phyloP scores from a whole-genome alignment of 2,797 vertebrate genomes.

The Momotus momota region DNA sequence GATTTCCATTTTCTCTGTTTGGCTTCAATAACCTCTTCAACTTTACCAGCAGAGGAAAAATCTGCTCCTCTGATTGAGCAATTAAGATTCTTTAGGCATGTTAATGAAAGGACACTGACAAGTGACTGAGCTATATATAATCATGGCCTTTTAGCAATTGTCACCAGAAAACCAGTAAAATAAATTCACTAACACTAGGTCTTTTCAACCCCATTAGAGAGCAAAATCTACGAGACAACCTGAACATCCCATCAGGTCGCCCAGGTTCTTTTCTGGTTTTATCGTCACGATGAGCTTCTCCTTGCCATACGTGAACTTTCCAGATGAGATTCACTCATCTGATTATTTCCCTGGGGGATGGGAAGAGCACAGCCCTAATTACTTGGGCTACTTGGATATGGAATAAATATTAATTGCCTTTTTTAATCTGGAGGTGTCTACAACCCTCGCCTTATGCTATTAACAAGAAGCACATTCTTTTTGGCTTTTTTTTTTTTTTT shows the following conservation, averaged over 20 bases:
- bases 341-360: conserved; percentile 63
- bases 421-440: conserved; percentile 53
- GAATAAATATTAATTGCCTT: conserved; percentile 73
- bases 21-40: conserved; percentile 58
- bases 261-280: conserved; percentile 31
- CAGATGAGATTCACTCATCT: conserved; percentile 59
- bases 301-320: conserved; percentile 54
- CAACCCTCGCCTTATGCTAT: not conserved
- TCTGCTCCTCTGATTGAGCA: conserved; percentile 44
- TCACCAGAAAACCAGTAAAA: conserved; percentile 35
- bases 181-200: conserved; percentile 46
- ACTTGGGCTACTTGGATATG: conserved; percentile 51
- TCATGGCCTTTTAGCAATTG: conserved; percentile 35
- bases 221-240: conserved; percentile 13
- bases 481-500: too few species aligned
- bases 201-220: conserved; percentile 59
- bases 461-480: not conserved
- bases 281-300: conserved; percentile 37
- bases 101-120: conserved; percentile 63
- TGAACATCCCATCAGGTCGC: conserved; percentile 14
- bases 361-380: conserved; percentile 61
- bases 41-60: conserved; percentile 27
- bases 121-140: conserved; percentile 55
- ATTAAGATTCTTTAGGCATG: conserved; percentile 51
- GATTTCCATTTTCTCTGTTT: conserved; percentile 44